Evolutionary conservation across 2,888 invertebrate genomes (phyloP).

Genomic region (Onchidella celtica): DNA sequence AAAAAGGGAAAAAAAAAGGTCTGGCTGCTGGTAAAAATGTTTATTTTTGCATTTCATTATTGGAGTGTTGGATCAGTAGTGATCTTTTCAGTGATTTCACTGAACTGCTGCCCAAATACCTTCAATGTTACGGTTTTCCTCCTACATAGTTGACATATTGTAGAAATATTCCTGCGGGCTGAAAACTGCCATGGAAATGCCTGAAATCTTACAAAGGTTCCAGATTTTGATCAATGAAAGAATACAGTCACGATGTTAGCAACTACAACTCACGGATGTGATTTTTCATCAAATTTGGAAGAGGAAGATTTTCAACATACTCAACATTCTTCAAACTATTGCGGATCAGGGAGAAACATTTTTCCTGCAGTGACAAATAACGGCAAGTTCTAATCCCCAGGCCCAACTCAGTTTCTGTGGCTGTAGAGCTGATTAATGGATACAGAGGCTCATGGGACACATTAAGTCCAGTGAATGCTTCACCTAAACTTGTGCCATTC

Average conservation of each 20-base stretch:
- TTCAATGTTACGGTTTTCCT: no score
- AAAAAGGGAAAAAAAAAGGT: no score
- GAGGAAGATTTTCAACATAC: conserved; percentile 63
- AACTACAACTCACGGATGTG: conserved; percentile 56
- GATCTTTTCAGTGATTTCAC: no score
- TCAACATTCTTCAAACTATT: conserved; percentile 53
- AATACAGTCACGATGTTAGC: neutral
- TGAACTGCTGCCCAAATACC: no score
- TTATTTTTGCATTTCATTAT: no score
- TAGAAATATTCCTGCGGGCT: no score
- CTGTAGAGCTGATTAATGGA: conserved; percentile 70
- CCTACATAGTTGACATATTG: no score
- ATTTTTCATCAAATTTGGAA: conserved; percentile 63
- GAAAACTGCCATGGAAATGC: no score
- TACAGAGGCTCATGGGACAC: conserved; percentile 59
- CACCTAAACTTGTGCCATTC: conserved; percentile 66
- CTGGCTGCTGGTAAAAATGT: no score
- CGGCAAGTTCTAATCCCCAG: conserved; percentile 61
- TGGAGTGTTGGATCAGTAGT: no score
- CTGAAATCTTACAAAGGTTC: neutral
- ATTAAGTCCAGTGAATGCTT: conserved; percentile 66
- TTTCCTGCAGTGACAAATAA: conserved; percentile 65
- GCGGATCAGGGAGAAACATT: conserved; percentile 63
- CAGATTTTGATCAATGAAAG: no score
- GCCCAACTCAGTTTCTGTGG: conserved; percentile 68